A percentile compares a stretch with the other conserved stretches of the same genome.
Conservation (phyloP, 2,888 invertebrate genomes). For the Standfussiana lucernea region DNA sequence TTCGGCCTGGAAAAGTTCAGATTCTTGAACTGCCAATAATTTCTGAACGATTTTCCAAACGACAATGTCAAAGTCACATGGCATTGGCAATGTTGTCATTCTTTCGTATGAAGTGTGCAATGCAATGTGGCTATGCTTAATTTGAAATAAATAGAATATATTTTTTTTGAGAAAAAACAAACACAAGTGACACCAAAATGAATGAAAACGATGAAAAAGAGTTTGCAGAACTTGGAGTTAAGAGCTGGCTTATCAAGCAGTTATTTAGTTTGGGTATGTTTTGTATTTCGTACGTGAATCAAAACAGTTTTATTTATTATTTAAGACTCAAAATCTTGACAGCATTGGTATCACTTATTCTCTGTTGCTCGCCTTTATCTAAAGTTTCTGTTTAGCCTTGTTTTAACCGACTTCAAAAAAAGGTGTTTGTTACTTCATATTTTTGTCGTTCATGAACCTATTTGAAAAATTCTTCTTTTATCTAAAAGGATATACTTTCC, state of each 20-base stretch:
- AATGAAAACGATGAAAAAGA: slow-evolving; percentile 83
- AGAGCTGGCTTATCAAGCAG: slow-evolving; percentile 94
- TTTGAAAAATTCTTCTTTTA: no score
- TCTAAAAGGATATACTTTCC: no score
- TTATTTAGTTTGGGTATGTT: slow-evolving; percentile 92
- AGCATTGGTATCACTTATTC: background rate
- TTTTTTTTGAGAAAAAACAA: background rate
- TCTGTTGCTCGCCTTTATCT: background rate
- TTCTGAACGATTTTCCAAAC: slow-evolving; percentile 27
- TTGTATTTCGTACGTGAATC: slow-evolving; percentile 3
- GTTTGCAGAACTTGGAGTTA: slow-evolving; percentile 92
- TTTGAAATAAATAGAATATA: background rate
- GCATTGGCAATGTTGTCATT: background rate
- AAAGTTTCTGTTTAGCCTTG: background rate
- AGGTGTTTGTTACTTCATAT: no score
- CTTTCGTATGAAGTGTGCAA: background rate
- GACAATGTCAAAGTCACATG: slow-evolving; percentile 44
- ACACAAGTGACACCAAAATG: slow-evolving; percentile 71
- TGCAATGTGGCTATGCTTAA: slow-evolving; percentile 20
- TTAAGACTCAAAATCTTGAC: background rate
- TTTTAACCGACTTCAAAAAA: no score
- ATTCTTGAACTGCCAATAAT: background rate
- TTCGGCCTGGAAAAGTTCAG: background rate
- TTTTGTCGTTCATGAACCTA: no score
- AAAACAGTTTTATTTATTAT: background rate